Base-by-base conservation (phyloP, 2,888 invertebrate genomes). In the Myathropa florea region DNA sequence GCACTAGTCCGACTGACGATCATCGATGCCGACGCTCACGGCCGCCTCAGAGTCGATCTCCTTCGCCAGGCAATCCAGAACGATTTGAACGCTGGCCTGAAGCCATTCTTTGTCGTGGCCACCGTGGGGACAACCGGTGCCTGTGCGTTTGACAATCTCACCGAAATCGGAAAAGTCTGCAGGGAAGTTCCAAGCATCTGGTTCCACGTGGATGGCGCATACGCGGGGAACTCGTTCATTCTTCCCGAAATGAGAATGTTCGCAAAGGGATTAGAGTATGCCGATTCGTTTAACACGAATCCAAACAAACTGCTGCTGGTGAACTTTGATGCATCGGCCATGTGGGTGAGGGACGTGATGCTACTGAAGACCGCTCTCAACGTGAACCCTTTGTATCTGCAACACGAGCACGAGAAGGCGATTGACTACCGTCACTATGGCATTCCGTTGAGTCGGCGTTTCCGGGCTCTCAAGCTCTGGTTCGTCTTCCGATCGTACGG, bases 171-270 rank as follows among this genome's bases (percentile, higher is more conserved):
- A 1, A 95, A 96, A 21, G 94, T 97, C 2, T 95, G 95, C 88
- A 94, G 93, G 77, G 93, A 91, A 67, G 89, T 91, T 14, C 94
- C 95, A 0, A 93, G 93, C 70, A 94, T 96, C n/a, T 98, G 97
- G 97, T 93, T 97, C 28, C 97, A 97, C 91, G 96, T 97, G 2
- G 97, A 97, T 91, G 97, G 96, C 0, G 97, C 97, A 0, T 98
- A 97, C 91, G 97, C 97, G 0, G 98, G 98, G 3, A 96, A 95
- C 89, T 95, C 96, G 0, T 96, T 98, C 90, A 96, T 98, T 83
- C 96, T 97, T 89, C 97, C 97, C 0, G 97, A 97, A 92, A 94
- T 97, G 91, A 94, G 96, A 83, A 93, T 94, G 0, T 93, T 94
- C 61, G 94, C 95, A 90, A 93, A 94, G 4, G 96, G 96, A 0